A percentile compares a stretch with the other conserved stretches of the same genome.
Conservation (phyloP, 2,797 vertebrate genomes). For the Microctenopoma lineatum region DNA sequence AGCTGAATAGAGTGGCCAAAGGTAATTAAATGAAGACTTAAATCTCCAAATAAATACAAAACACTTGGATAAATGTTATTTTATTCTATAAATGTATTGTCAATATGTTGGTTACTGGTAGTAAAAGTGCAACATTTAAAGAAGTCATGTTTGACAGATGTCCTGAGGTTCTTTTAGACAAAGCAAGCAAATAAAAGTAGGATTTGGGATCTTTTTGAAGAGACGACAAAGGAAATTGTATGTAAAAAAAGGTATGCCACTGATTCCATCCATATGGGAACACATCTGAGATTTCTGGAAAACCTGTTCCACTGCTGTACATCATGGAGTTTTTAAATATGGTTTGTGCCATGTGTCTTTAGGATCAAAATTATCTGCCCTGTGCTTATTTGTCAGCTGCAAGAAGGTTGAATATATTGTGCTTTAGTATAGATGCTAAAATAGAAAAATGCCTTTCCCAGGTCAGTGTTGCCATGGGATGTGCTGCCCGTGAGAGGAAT, state of each 20-base stretch:
- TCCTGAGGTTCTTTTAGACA: conserved; percentile 26
- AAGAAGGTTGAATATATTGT: not conserved
- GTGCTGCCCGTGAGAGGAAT: conserved; percentile 89
- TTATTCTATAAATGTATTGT: not conserved
- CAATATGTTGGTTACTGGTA: not conserved
- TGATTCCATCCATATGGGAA: conserved; percentile 68
- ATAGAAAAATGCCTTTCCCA: conserved; percentile 54
- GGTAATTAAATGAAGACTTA: not conserved
- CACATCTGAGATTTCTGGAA: conserved; percentile 50
- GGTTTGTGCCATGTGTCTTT: conserved; percentile 10
- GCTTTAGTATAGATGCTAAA: not conserved
- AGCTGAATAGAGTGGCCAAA: conserved; percentile 14
- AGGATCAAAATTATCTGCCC: conserved; percentile 4
- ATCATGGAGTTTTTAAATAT: conserved; percentile 32
- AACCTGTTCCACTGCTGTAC: conserved; percentile 28
- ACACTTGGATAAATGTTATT: not conserved
- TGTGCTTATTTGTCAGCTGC: not conserved
- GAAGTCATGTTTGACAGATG: conserved; percentile 10
- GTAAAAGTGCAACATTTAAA: not conserved
- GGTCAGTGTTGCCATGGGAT: conserved; percentile 94
- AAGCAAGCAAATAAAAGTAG: conserved; percentile 24
- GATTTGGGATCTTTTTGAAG: conserved; percentile 30
- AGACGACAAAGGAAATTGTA: conserved; percentile 75
- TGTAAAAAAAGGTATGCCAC: conserved; percentile 50
- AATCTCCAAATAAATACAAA: not conserved